Percentiles rank a stretch among this genome's conserved stretches.
Evolutionary conservation across 2,888 invertebrate species (phyloP).

Genomic region (Gisinianus flammeolus): DNA sequence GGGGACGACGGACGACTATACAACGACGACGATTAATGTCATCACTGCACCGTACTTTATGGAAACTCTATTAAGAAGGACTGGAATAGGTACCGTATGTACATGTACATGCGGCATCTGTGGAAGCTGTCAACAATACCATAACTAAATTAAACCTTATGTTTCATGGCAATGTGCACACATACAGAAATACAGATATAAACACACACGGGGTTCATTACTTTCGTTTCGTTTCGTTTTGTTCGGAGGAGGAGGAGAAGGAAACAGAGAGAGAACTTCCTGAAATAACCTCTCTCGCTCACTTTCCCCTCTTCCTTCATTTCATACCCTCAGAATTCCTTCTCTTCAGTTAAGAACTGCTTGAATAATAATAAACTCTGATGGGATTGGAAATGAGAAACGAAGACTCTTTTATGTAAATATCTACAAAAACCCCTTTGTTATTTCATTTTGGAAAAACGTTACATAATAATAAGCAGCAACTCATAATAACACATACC

Average conservation of each 20-base stretch:
- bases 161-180: neutral
- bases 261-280: neutral
- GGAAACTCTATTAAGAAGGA: no score
- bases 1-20: no score
- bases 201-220: neutral
- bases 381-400: neutral
- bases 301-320: neutral
- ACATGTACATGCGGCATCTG: no score
- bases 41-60: no score
- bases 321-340: neutral
- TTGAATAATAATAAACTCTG: neutral
- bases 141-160: neutral
- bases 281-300: neutral
- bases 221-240: neutral
- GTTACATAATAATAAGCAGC: no score
- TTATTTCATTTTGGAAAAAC: no score
- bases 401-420: no score
- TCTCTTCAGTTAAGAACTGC: neutral
- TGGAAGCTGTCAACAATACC: neutral
- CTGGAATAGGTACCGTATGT: no score
- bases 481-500: no score
- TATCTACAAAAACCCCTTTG: no score
- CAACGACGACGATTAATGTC: no score
- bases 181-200: neutral
- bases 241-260: no score